Conservation (phyloP, 2,113 vertebrate genomes). For the Sebastes fasciatus region DNA sequence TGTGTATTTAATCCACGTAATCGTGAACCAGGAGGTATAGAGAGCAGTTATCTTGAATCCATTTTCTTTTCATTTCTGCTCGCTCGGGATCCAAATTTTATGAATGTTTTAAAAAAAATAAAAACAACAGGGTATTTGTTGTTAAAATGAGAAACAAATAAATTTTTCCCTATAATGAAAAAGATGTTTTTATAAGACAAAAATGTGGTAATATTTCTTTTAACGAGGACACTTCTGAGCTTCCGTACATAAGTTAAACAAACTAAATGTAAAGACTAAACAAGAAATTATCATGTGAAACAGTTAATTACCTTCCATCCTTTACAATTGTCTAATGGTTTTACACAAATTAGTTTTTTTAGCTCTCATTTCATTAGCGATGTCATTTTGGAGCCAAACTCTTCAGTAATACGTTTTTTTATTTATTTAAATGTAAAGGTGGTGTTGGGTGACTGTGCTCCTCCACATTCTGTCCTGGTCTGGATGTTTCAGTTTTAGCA, state of each 20-base stretch:
- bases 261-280: not conserved
- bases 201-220: not conserved
- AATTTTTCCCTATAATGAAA: not conserved
- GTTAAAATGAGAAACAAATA: not conserved
- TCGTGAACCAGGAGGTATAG: no score
- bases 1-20: no score
- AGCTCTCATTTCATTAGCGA: no score
- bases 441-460: slow-evolving; percentile 11
- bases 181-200: not conserved
- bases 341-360: not conserved
- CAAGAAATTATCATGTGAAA: not conserved
- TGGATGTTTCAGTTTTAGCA: not conserved
- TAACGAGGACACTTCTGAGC: not conserved
- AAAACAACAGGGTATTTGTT: not conserved
- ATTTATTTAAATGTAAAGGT: not conserved
- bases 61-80: no score
- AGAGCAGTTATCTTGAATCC: no score
- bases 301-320: not conserved
- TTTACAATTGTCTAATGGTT: not conserved
- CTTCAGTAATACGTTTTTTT: not conserved
- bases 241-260: not conserved
- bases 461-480: not conserved
- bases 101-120: not conserved
- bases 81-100: no score
- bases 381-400: slow-evolving; percentile 21